These are phyloP conservation scores for Aselliscus stoliczkanus DNA, from an alignment of 2,797 vertebrate species.

Conservation along the genomic window DNA sequence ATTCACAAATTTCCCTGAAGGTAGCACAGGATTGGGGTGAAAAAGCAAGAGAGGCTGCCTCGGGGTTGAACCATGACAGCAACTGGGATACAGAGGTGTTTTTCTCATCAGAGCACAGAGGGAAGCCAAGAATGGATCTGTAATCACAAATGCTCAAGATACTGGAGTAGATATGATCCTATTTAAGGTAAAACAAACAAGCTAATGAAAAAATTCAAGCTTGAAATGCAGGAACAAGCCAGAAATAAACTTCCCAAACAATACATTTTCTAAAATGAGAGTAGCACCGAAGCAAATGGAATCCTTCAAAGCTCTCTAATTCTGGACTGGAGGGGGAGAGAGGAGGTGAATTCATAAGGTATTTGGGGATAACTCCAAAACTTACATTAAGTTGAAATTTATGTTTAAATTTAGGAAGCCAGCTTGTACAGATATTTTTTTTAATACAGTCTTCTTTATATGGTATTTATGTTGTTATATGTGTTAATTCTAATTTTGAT, in stretches of 20 bases:
- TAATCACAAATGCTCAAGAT: not conserved
- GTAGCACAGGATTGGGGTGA: not conserved
- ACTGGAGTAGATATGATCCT: not conserved
- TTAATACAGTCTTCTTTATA: not conserved
- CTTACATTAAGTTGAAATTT: not conserved
- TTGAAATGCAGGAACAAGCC: not conserved
- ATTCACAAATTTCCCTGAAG: not conserved
- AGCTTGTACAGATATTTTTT: not conserved
- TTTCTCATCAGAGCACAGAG: not conserved
- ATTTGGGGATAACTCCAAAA: not conserved
- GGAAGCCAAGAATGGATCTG: not conserved
- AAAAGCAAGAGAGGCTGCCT: not conserved
- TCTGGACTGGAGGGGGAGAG: not conserved
- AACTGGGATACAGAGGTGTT: not conserved
- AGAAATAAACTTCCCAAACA: not conserved
- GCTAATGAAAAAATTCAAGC: not conserved
- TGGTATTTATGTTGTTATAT: slow-evolving; percentile 9
- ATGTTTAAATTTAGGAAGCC: not conserved
- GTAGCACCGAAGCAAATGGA: not conserved
- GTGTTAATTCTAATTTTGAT: not conserved
- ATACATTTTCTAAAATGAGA: not conserved
- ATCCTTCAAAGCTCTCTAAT: not conserved
- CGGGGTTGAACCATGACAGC: not conserved
- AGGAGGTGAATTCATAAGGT: not conserved
- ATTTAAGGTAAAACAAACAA: not conserved